Conservation (phyloP, 2,888 invertebrate genomes). For the Drosophila merina region DNA sequence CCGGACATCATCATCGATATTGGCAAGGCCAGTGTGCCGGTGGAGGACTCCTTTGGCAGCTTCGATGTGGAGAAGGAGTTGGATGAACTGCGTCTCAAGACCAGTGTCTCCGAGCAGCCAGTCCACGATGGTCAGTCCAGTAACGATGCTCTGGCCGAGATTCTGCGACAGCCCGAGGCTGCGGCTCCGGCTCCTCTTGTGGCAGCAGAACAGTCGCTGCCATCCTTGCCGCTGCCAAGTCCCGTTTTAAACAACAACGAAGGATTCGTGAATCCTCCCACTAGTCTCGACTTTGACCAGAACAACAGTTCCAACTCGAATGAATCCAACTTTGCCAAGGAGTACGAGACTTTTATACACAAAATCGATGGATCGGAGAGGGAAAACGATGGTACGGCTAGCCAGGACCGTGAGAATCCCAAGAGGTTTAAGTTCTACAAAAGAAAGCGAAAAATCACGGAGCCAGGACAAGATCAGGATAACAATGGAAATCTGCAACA, state of each 20-base stretch:
- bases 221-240: slow-evolving; percentile 32
- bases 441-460: slow-evolving; percentile 70
- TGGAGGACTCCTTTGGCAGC: slow-evolving; percentile 69
- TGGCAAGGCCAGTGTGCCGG: slow-evolving; percentile 77
- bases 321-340: slow-evolving; percentile 79
- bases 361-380: slow-evolving; percentile 72
- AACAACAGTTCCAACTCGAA: slow-evolving; percentile 72
- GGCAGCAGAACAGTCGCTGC: background rate
- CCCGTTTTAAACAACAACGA: slow-evolving; percentile 18
- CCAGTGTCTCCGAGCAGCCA: slow-evolving; percentile 23
- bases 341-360: slow-evolving; percentile 81
- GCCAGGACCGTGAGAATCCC: slow-evolving; percentile 58
- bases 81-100: slow-evolving; percentile 72
- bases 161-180: slow-evolving; percentile 22
- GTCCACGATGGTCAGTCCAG: slow-evolving; percentile 12
- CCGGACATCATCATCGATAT: slow-evolving; percentile 84
- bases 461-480: slow-evolving; percentile 18
- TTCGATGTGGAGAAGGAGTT: slow-evolving; percentile 81
- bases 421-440: slow-evolving; percentile 78
- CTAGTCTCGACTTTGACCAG: slow-evolving; percentile 71
- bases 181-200: background rate
- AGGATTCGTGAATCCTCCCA: background rate
- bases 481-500: too few species aligned
- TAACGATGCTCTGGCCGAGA: slow-evolving; percentile 42
- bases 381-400: slow-evolving; percentile 45